Evolutionary conservation across 2,888 invertebrate genomes (phyloP), one percentile per base, ranked within the genome.

Genomic region (Cataglyphis albicans): DNA sequence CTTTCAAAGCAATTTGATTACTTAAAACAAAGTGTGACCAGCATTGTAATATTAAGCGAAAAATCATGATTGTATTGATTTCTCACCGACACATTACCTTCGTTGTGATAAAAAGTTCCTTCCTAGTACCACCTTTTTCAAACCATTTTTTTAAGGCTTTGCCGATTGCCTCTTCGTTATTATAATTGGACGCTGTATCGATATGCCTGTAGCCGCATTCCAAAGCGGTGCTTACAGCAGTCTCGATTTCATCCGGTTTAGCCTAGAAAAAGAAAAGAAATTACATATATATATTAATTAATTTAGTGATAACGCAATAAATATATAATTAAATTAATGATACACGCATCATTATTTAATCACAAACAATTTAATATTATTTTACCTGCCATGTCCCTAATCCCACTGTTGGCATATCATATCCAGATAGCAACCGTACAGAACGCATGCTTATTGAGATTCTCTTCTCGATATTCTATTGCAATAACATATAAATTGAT

Each of bases 141-240:
- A 97, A 95, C 96, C 97, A 97, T 91, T 96, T 95, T 89, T 96
- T 96, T 70, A 98, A 93, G 44, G 96, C 97, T 81, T 95, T 95
- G 5, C 98, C 98, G 87, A 98, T 97, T 1, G 96, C 96, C 87
- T 96, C 97, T 94, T 98, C 98, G 90, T 97, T 98, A 86, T 96
- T 96, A 91, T 98, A 98, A 95, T 97, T 97, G 92, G 97, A 97
- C 41, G 98, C 98, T 15, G 98, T 98, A 93, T 98, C 98, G 88
- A 97, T 97, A 88, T 97, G 97, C 87, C 97, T 96, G 91, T 98
- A 98, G 41, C 98, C 97, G 86, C 95, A 94, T 68, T 97, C 96
- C 84, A 98, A 94, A 38, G 97, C 97, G 78, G 95, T 95, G 74
- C 95, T 95, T 0, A 98, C 96, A 10, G 96, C 96, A 15, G 94